Base-by-base conservation (phyloP, 2,888 invertebrate genomes). In the Ormyrus thymus region DNA sequence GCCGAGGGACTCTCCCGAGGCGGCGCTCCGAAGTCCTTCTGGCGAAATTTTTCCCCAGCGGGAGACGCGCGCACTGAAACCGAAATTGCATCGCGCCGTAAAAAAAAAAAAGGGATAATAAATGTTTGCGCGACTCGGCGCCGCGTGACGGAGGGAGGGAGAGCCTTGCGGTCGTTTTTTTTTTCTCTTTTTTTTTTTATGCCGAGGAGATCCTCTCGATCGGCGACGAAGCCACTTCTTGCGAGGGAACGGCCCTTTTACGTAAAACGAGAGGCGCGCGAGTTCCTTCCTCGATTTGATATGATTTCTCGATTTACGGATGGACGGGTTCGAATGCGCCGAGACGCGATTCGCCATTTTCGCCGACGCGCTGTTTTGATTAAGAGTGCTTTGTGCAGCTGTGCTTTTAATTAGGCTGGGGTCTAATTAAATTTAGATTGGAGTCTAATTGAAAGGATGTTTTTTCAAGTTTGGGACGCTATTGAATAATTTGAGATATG, bases 221-320 rank as follows among this genome's bases (percentile, higher is more conserved):
- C 64, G 11, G 45, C 53, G 43, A 51, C 48, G 51, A 29, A 29
- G 29, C n/a, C 48, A n/a, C 45, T 74, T 65, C 15, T 66, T 65
- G 29, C 45, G 8, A 29, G 29, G 29, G 29, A 29, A 13, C 15
- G n/a, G 15, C 50, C 8, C 13, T 43, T 66, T 74, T 74, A 66
- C 65, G 51, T 64, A 66, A 68, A 62, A 53, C 51, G 10, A 79
- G 59, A 48, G 65, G 58, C 56, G 66, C 50, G n/a, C 9, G n/a
- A 13, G 61, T 51, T 73, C 59, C 48, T 71, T 80, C 72, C 80
- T 29, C 68, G 80, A 81, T 83, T 84, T 82, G 79, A 78, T 83
- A 81, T 82, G 83, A 84, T 84, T 84, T 85, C 82, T 83, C 29
- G 3, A 80, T 86, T 86, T 75, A 84, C 83, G 83, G 84, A 79